phyloP scores from a whole-genome alignment of 2,888 invertebrate genomes.

The Caenorhabditis sp. region DNA sequence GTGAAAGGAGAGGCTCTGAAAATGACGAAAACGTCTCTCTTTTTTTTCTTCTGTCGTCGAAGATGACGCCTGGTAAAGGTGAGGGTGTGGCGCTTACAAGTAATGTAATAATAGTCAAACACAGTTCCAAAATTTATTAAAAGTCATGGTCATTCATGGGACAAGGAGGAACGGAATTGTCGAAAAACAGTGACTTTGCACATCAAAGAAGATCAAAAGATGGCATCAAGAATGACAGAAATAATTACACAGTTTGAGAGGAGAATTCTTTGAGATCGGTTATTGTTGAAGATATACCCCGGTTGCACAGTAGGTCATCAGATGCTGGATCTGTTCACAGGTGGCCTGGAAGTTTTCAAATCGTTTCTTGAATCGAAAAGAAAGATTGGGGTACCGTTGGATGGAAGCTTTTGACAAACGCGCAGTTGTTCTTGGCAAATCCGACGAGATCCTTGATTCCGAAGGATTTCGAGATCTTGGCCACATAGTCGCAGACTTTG shows the following conservation, averaged over 20 bases:
- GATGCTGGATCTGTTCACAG: slow-evolving; percentile 66
- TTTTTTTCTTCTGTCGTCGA: neutral
- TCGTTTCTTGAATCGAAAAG: no score
- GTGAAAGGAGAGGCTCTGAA: slow-evolving; percentile 47
- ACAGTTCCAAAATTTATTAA: slow-evolving; percentile 62
- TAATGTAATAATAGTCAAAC: slow-evolving; percentile 13
- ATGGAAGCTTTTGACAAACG: slow-evolving; percentile 65
- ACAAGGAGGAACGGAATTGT: slow-evolving; percentile 47
- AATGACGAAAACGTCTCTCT: slow-evolving; percentile 47
- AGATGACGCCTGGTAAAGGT: slow-evolving; percentile 31
- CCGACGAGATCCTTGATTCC: slow-evolving; percentile 67
- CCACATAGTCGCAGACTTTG: slow-evolving; percentile 62
- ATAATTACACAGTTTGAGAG: slow-evolving; percentile 36
- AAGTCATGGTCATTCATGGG: slow-evolving; percentile 51
- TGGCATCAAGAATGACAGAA: slow-evolving; percentile 45
- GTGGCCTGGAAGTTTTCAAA: slow-evolving; percentile 61
- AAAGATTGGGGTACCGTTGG: slow-evolving; percentile 51
- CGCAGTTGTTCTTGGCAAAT: slow-evolving; percentile 68
- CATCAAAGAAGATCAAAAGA: slow-evolving; percentile 52
- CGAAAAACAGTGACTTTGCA: slow-evolving; percentile 37
- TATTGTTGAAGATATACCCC: slow-evolving; percentile 43
- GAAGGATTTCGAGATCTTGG: slow-evolving; percentile 62
- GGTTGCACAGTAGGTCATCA: slow-evolving; percentile 63
- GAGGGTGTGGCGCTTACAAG: slow-evolving; percentile 39
- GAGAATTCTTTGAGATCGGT: slow-evolving; percentile 35